These are phyloP conservation scores for Drosophila paramelanica DNA, from an alignment of 2,888 invertebrate genomes.

Conservation along the genomic window DNA sequence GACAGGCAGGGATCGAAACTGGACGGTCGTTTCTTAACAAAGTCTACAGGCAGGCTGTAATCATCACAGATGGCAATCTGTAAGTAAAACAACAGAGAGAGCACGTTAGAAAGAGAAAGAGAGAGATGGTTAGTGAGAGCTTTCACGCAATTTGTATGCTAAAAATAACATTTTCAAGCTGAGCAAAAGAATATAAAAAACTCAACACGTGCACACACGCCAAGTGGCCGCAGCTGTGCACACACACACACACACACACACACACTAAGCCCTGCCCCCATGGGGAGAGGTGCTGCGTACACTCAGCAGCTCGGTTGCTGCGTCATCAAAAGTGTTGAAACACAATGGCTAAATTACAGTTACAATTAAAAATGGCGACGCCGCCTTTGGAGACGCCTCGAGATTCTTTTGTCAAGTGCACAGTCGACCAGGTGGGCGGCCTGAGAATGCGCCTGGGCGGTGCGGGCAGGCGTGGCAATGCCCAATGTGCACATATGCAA, in stretches of 20 bases:
- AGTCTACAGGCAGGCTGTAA: conserved; percentile 94
- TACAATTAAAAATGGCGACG: conserved; percentile 79
- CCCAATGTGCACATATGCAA: conserved; percentile 19
- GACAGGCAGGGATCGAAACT: conserved; percentile 88
- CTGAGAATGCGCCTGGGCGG: neutral
- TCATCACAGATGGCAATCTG: conserved; percentile 95
- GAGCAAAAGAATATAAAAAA: conserved; percentile 13
- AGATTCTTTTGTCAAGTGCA: conserved; percentile 43
- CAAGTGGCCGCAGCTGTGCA: conserved; percentile 28
- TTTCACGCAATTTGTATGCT: conserved; percentile 49
- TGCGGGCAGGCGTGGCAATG: conserved; percentile 19
- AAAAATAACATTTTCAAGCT: conserved; percentile 62
- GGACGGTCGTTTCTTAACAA: conserved; percentile 90
- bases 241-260: neutral
- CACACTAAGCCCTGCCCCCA: neutral
- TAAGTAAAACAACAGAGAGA: conserved; percentile 64
- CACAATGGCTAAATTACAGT: conserved; percentile 80
- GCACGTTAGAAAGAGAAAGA: neutral
- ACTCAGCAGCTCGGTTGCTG: conserved; percentile 9
- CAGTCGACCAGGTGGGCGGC: conserved; percentile 8
- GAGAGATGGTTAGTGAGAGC: conserved; percentile 1
- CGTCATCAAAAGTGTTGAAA: conserved; percentile 64
- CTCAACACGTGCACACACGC: conserved; percentile 26
- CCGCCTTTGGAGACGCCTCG: conserved; percentile 41
- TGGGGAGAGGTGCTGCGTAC: no score